Conservation (phyloP, 2,797 vertebrate species). For the Coregonus suidteri region DNA sequence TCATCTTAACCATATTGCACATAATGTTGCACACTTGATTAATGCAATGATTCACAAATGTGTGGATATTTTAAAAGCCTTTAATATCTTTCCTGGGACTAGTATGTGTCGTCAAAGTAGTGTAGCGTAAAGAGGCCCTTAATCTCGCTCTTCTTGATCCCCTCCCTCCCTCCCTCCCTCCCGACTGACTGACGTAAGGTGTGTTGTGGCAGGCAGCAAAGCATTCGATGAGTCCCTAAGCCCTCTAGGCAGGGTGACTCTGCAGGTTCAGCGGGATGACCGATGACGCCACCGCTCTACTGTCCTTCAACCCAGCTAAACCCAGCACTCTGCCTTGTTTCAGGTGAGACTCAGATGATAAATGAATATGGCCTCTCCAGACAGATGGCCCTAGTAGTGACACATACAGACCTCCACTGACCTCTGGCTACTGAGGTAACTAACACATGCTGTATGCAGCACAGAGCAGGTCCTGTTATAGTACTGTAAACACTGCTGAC, state of each 20-base stretch:
- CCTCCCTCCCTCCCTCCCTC: slow-evolving; percentile 18
- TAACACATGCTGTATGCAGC: neutral
- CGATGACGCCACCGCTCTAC: neutral
- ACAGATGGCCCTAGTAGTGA: neutral
- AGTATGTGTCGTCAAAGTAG: no score
- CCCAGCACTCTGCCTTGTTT: neutral
- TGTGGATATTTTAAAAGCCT: no score
- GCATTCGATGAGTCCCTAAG: slow-evolving; percentile 20
- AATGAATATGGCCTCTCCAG: neutral
- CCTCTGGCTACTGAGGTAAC: neutral
- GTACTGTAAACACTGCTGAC: neutral
- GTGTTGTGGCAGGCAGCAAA: slow-evolving; percentile 18
- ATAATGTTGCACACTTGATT: no score
- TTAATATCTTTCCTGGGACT: no score
- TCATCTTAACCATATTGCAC: no score
- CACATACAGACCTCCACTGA: neutral
- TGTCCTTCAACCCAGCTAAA: neutral
- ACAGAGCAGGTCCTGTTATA: neutral
- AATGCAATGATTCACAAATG: no score
- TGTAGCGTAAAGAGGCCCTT: neutral
- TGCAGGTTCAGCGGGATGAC: slow-evolving; percentile 24
- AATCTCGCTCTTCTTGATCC: slow-evolving; percentile 35
- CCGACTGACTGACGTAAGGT: neutral
- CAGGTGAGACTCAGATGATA: neutral
- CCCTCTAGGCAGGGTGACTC: slow-evolving; percentile 35